Base-by-base conservation (phyloP, 2,113 vertebrate species). In the Oplegnathus fasciatus region DNA sequence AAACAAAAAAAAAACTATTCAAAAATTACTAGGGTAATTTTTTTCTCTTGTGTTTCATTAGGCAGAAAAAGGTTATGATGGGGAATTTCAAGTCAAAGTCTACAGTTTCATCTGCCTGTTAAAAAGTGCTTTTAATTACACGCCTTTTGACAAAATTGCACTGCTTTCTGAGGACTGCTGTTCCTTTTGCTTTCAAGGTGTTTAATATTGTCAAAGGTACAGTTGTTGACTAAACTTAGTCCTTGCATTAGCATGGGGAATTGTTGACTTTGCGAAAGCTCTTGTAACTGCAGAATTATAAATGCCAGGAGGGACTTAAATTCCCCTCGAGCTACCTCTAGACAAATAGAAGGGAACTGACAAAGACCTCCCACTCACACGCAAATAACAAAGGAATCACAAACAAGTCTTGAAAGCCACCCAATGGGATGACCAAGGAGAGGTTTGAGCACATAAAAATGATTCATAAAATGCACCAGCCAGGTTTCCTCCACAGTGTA, bases 191-290 rank as follows among this genome's bases (percentile, higher is more conserved):
- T 84, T 87, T 78, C 18, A 30, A 54, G 52, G 60, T 40, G 22
- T 60, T 85, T 66, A n/a, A 52, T 84, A 73, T 78, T 46, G 37
- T 77, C 54, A 42, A 85, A 85, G 66, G 67, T 66, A 80, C 40
- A 68, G 61, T 44, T 82, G 69, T 72, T 84, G 76, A 81, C 82
- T 84, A 66, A 83, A 82, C 52, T 32, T 55, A 71, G 75, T 69
- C 44, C 72, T 74, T 26, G 64, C 70, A 72, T 86, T 79, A 50
- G 71, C 60, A 0, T 34, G 24, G 68, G 86, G 80, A 84, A 78
- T 80, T 75, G 85, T 82, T 85, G 68, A 83, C 82, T 85, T 86
- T 86, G 60, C 54, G 78, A 83, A 85, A 74, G 57, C 74, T 73
- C 71, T 58, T 83, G 78, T 84, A 86, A 62, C 65, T 67, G 70